phyloP scores from a whole-genome alignment of 2,113 vertebrate genomes.

The Pogona vitticeps region DNA sequence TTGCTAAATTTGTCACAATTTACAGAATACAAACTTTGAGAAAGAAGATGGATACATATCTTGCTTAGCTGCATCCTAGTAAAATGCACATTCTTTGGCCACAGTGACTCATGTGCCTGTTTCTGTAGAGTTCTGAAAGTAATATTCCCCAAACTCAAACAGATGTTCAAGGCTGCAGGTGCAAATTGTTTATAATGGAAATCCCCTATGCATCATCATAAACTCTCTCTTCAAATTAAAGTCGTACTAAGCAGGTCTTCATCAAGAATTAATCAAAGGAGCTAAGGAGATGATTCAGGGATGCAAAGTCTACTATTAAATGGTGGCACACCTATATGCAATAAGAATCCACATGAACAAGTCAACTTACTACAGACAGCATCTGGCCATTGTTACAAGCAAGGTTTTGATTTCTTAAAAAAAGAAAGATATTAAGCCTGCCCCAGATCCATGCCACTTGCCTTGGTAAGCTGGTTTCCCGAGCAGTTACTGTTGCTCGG shows the following conservation, averaged over 20 bases:
- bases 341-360: not conserved
- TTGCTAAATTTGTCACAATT: not conserved
- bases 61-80: constrained; percentile 41
- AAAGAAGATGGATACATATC: constrained; percentile 23
- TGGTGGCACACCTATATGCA: not conserved
- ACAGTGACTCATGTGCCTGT: constrained; percentile 38
- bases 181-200: constrained; percentile 16
- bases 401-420: not conserved
- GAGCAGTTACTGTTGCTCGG: not conserved
- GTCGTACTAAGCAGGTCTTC: not conserved
- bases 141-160: constrained; percentile 19
- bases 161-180: not conserved
- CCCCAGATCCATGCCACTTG: not conserved
- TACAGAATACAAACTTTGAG: constrained; percentile 30
- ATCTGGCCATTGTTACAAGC: not conserved
- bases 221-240: constrained; percentile 2
- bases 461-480: not conserved
- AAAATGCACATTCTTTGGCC: constrained; percentile 40
- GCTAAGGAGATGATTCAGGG: not conserved
- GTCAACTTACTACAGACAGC: not conserved
- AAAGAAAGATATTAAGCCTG: not conserved
- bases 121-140: constrained; percentile 40
- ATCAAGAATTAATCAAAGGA: not conserved
- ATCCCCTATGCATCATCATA: not conserved
- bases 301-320: not conserved